A percentile compares a stretch with the other conserved stretches of the same genome.
These are phyloP conservation scores for Scaptodrosophila lebanonensis DNA, from an alignment of 1,140 invertebrate genomes.

Conservation along the genomic window DNA sequence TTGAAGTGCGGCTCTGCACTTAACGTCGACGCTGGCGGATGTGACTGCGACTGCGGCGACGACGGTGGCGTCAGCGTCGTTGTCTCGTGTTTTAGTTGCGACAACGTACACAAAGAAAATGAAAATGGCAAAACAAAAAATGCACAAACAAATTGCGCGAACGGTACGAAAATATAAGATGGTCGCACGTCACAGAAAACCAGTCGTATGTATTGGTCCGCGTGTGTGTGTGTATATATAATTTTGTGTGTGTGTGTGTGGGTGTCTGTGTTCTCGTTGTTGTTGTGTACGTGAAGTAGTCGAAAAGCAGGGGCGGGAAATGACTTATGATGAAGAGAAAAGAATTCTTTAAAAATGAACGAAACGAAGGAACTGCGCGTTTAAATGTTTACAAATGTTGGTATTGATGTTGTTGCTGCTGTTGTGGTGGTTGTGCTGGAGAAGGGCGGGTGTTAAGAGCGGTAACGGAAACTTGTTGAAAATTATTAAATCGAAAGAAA, in stretches of 20 bases:
- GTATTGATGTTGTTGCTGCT: conserved; percentile 14
- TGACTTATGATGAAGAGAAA: too few relatives aligned
- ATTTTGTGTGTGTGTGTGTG: conserved; percentile 31
- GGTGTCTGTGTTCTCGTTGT: conserved; percentile 28
- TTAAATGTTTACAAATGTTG: conserved; percentile 40
- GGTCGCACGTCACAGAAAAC: conserved; percentile 33
- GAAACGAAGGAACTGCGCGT: conserved; percentile 66
- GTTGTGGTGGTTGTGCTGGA: conserved; percentile 5
- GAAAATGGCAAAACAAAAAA: too few relatives aligned
- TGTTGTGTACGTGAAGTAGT: conserved; percentile 52
- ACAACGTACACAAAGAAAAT: conserved; percentile 17
- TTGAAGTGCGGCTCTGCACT: too few relatives aligned
- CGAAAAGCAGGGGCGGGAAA: too few relatives aligned
- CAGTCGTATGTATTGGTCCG: conserved; percentile 7
- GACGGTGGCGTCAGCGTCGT: conserved; percentile 20
- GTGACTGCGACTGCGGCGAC: conserved; percentile 37
- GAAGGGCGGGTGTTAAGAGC: conserved; percentile 11
- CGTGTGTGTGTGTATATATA: too few relatives aligned
- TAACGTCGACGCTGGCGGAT: conserved; percentile 31
- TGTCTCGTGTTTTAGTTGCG: conserved; percentile 3
- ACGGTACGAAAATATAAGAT: conserved; percentile 28
- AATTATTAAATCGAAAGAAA: conserved; percentile 37
- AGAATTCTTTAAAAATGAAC: conserved; percentile 23
- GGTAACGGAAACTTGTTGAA: conserved; percentile 67
- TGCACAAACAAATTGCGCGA: conserved; percentile 42